Conservation (phyloP, 1,140 invertebrate genomes). For the Calosoma granatense region DNA sequence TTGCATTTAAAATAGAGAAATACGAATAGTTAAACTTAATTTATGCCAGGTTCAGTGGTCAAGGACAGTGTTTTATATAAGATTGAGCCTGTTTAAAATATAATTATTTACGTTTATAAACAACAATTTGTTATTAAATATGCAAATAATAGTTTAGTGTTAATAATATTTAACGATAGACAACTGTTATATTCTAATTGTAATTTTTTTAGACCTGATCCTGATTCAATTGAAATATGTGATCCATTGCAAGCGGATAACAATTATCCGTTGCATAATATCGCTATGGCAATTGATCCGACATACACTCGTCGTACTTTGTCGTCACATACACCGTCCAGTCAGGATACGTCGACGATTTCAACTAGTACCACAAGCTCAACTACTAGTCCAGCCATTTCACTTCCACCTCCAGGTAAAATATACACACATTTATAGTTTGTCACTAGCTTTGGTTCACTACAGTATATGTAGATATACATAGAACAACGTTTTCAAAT, state of each 20-base stretch:
- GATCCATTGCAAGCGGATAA: not conserved
- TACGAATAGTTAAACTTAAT: no score
- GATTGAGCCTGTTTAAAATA: no score
- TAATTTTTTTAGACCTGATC: not conserved
- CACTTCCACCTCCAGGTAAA: slow-evolving; percentile 28
- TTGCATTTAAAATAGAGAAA: no score
- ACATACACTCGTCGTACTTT: slow-evolving; percentile 36
- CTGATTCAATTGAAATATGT: not conserved
- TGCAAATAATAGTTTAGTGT: no score
- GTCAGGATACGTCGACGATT: slow-evolving; percentile 25
- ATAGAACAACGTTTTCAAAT: not conserved
- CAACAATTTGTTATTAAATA: no score
- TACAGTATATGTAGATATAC: no score
- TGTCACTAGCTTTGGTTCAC: no score
- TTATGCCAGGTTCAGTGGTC: no score
- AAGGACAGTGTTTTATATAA: no score
- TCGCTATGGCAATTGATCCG: slow-evolving; percentile 49
- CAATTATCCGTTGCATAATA: slow-evolving; percentile 30
- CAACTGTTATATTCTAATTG: no score
- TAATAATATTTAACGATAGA: no score
- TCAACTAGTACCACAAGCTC: slow-evolving; percentile 29
- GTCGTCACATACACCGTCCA: slow-evolving; percentile 21
- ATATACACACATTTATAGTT: slow-evolving; percentile 3
- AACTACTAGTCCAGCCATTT: slow-evolving; percentile 27
- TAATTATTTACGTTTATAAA: no score